phyloP scores from a whole-genome alignment of 1,140 invertebrate genomes.

The Chrysoperla carnea region DNA sequence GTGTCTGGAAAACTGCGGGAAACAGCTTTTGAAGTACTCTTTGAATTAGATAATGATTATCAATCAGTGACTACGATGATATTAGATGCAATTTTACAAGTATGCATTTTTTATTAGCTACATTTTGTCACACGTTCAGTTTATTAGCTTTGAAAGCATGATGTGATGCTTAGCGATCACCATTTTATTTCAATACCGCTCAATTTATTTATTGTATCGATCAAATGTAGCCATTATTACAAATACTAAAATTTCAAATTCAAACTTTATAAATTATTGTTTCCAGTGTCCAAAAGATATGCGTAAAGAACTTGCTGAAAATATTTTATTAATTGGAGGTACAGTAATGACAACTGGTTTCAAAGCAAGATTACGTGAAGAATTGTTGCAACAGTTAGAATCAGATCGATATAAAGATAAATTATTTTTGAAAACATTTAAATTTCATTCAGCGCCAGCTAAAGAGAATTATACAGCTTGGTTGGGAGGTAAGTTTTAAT shows the following conservation, averaged over 20 bases:
- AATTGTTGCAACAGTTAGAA: constrained; percentile 48
- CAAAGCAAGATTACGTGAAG: constrained; percentile 48
- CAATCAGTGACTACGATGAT: constrained; percentile 71
- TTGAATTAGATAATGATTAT: constrained; percentile 69
- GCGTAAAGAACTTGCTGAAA: constrained; percentile 51
- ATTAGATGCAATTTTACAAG: constrained; percentile 59
- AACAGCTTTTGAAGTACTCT: constrained; percentile 62
- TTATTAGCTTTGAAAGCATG: background rate
- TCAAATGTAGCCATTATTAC: background rate
- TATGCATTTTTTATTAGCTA: constrained; percentile 22
- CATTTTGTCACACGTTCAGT: background rate
- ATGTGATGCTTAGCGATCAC: no score
- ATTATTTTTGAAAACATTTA: constrained; percentile 47
- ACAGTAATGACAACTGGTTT: constrained; percentile 67
- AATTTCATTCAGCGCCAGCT: constrained; percentile 58
- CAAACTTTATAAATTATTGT: constrained; percentile 1
- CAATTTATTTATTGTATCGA: no score
- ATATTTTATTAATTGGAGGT: constrained; percentile 71
- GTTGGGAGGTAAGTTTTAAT: constrained; percentile 46
- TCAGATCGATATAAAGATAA: constrained; percentile 41
- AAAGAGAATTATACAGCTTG: constrained; percentile 74
- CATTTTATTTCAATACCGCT: no score
- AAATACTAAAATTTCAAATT: no score
- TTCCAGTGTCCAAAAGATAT: constrained; percentile 60
- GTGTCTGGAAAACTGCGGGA: constrained; percentile 60